Evolutionary conservation across 2,113 vertebrate genomes (phyloP).

Genomic region (Rhinopomastus cyanomelas): DNA sequence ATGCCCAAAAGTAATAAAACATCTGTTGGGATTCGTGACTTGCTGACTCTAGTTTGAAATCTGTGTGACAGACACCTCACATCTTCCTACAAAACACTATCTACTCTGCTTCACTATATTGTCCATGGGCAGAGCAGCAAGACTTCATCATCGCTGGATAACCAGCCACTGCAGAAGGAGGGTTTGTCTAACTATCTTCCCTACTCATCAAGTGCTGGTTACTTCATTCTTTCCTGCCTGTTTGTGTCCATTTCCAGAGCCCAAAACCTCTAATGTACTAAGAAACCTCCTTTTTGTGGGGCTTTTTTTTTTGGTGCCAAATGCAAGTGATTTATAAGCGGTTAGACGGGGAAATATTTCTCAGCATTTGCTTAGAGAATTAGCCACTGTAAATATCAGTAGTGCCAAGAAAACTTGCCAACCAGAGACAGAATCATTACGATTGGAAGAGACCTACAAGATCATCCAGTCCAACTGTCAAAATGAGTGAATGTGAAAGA

Average conservation of each 20-base stretch:
- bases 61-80: neutral
- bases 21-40: neutral
- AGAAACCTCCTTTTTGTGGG: neutral
- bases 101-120: neutral
- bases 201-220: neutral
- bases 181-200: neutral
- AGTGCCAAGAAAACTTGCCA: constrained; percentile 1
- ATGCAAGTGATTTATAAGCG: neutral
- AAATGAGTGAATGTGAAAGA: neutral
- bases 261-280: neutral
- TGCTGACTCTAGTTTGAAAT: neutral
- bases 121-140: neutral
- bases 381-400: neutral
- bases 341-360: neutral
- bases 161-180: neutral
- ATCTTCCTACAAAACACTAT: neutral
- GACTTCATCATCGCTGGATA: neutral
- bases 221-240: neutral
- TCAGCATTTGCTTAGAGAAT: neutral
- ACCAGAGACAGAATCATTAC: neutral
- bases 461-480: too few relatives aligned
- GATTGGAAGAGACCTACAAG: too few relatives aligned
- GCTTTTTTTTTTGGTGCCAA: neutral
- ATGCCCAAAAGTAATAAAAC: neutral
- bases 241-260: neutral